Evolutionary conservation across 2,888 invertebrate genomes (phyloP).

Genomic region (Drosophila helvetica): DNA sequence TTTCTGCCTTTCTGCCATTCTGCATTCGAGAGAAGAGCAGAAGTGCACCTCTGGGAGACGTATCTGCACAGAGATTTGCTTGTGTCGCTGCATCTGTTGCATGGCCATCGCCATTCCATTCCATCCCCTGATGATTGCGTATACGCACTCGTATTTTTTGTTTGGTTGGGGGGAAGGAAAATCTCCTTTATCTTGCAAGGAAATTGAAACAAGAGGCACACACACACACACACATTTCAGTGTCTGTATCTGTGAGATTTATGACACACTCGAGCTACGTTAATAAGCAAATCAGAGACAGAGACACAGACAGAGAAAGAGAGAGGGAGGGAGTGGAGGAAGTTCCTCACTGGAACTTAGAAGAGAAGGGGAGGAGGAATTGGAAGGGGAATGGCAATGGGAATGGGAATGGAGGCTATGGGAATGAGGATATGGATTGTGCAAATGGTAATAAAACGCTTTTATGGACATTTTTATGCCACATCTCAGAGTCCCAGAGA

Average conservation of each 20-base stretch:
- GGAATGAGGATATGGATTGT: slow-evolving; percentile 44
- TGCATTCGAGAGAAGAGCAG: slow-evolving; percentile 21
- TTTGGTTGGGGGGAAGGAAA: slow-evolving; percentile 51
- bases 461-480: slow-evolving; percentile 69
- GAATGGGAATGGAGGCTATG: slow-evolving; percentile 1
- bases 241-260: slow-evolving; percentile 64
- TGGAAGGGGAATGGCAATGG: slow-evolving; percentile 9
- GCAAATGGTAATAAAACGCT: slow-evolving; percentile 73
- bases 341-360: too few relatives aligned
- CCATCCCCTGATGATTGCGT: slow-evolving; percentile 48
- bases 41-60: neutral
- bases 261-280: slow-evolving; percentile 66
- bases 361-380: slow-evolving; percentile 29
- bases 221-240: neutral
- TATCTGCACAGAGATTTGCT: slow-evolving; percentile 4
- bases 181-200: slow-evolving; percentile 59
- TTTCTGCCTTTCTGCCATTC: slow-evolving; percentile 44
- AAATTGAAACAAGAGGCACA: slow-evolving; percentile 43
- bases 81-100: slow-evolving; percentile 20
- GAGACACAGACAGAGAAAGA: neutral
- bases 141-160: slow-evolving; percentile 52
- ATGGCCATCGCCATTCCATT: neutral
- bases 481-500: neutral
- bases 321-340: slow-evolving; percentile 39
- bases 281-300: slow-evolving; percentile 70